Evolutionary conservation across 1,140 invertebrate genomes (phyloP).

Genomic region (Limonius californicus): DNA sequence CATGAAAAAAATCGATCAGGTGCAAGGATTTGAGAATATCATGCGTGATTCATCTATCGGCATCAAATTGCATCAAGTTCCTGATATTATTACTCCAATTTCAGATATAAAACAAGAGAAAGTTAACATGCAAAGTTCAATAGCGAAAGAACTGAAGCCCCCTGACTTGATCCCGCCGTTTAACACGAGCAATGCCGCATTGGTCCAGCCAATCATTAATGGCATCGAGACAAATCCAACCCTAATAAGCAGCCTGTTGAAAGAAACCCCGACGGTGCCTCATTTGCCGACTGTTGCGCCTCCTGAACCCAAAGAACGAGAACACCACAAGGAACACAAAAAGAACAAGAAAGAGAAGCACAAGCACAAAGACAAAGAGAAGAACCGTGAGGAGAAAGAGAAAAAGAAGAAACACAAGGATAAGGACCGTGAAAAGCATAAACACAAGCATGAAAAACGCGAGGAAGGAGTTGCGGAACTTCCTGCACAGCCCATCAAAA

Average conservation of each 20-base stretch:
- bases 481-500: slow-evolving; percentile 53
- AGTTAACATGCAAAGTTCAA: slow-evolving; percentile 20
- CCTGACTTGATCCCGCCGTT: slow-evolving; percentile 45
- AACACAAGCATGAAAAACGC: slow-evolving; percentile 50
- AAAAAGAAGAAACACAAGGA: slow-evolving; percentile 63
- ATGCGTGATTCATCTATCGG: slow-evolving; percentile 42
- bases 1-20: slow-evolving; percentile 47
- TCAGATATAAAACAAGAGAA: slow-evolving; percentile 20
- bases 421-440: slow-evolving; percentile 55
- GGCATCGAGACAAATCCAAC: slow-evolving; percentile 44
- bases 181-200: slow-evolving; percentile 14
- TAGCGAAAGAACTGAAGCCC: slow-evolving; percentile 43
- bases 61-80: slow-evolving; percentile 35
- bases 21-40: slow-evolving; percentile 47
- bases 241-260: slow-evolving; percentile 43
- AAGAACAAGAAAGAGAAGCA: slow-evolving; percentile 65
- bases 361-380: slow-evolving; percentile 62
- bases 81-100: slow-evolving; percentile 33
- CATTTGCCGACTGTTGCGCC: slow-evolving; percentile 28
- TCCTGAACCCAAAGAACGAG: slow-evolving; percentile 43
- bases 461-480: slow-evolving; percentile 42
- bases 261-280: slow-evolving; percentile 37
- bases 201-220: slow-evolving; percentile 34
- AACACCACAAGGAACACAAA: slow-evolving; percentile 54
- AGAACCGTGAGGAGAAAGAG: slow-evolving; percentile 49